A percentile compares a stretch with the other conserved stretches of the same genome.
Evolutionary conservation across 2,797 vertebrate species (phyloP).

Genomic region (Sebastolobus alascanus): DNA sequence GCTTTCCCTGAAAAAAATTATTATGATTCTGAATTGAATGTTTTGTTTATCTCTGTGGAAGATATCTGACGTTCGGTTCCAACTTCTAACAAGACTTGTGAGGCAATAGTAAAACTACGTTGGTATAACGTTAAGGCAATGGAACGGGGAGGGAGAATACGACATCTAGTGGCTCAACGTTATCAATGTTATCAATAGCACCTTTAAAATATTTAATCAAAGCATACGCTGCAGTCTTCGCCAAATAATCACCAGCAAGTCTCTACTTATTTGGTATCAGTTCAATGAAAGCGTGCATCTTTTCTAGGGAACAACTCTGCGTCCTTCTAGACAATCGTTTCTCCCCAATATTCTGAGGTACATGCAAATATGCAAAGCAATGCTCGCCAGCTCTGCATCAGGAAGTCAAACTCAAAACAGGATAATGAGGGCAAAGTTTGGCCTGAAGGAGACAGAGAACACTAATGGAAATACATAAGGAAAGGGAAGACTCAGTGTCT

Average conservation of each 20-base stretch:
- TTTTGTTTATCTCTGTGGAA: too few species aligned
- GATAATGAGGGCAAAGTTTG: slow-evolving; percentile 57
- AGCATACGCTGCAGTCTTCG: neutral
- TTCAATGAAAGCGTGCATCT: neutral
- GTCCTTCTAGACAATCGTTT: slow-evolving; percentile 16
- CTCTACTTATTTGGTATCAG: neutral
- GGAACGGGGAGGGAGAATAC: too few species aligned
- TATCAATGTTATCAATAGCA: too few species aligned
- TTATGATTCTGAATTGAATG: too few species aligned
- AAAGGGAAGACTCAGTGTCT: slow-evolving; percentile 30
- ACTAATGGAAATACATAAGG: slow-evolving; percentile 51
- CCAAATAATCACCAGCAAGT: neutral
- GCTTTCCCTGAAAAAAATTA: too few species aligned
- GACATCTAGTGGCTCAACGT: too few species aligned
- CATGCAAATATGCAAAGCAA: slow-evolving; percentile 42
- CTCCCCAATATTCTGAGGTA: slow-evolving; percentile 5
- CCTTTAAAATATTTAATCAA: neutral
- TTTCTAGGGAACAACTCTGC: slow-evolving; percentile 1
- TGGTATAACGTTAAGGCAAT: too few species aligned
- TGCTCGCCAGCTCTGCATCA: slow-evolving; percentile 33
- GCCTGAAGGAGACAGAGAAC: slow-evolving; percentile 55
- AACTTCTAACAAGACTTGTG: too few species aligned
- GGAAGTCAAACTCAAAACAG: slow-evolving; percentile 52
- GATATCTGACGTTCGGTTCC: too few species aligned
- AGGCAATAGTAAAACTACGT: too few species aligned